Conservation (phyloP, 1,140 invertebrate species). For the Brachionus plicatilis region DNA sequence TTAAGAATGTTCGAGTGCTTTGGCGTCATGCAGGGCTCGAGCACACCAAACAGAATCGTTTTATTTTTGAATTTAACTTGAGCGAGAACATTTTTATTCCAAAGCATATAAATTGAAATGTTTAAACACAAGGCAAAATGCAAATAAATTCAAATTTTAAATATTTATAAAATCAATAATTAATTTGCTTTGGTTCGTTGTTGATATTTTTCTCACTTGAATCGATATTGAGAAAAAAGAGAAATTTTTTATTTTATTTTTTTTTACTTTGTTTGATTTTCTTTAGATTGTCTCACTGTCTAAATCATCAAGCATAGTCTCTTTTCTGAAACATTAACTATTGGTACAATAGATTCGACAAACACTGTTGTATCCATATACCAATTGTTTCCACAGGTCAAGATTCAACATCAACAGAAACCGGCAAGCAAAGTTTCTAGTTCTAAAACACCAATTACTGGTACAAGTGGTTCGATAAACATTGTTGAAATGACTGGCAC, state of each 20-base stretch:
- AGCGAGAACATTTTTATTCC: not conserved
- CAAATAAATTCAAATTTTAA: conserved; percentile 5
- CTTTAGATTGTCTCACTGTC: too few relatives aligned
- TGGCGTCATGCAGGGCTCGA: not conserved
- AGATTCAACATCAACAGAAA: too few relatives aligned
- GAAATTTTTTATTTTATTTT: not conserved
- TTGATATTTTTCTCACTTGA: conserved; percentile 7
- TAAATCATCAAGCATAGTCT: too few relatives aligned
- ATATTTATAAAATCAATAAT: conserved; percentile 5
- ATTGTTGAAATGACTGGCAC: too few relatives aligned
- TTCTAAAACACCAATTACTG: too few relatives aligned
- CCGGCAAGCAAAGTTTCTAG: too few relatives aligned
- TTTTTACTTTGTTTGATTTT: too few relatives aligned
- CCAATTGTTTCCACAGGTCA: too few relatives aligned
- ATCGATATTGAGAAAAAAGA: conserved; percentile 3
- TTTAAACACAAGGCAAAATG: not conserved
- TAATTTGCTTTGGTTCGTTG: not conserved
- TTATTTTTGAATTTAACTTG: not conserved
- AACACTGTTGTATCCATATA: too few relatives aligned
- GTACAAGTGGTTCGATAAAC: too few relatives aligned
- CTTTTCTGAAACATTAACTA: too few relatives aligned
- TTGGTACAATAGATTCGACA: too few relatives aligned
- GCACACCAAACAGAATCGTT: not conserved
- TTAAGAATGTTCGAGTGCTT: not conserved
- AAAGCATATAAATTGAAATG: not conserved